Evolutionary conservation across 2,113 vertebrate species (phyloP), one percentile per base, ranked within the genome.

Genomic region (Cinclus cinclus): DNA sequence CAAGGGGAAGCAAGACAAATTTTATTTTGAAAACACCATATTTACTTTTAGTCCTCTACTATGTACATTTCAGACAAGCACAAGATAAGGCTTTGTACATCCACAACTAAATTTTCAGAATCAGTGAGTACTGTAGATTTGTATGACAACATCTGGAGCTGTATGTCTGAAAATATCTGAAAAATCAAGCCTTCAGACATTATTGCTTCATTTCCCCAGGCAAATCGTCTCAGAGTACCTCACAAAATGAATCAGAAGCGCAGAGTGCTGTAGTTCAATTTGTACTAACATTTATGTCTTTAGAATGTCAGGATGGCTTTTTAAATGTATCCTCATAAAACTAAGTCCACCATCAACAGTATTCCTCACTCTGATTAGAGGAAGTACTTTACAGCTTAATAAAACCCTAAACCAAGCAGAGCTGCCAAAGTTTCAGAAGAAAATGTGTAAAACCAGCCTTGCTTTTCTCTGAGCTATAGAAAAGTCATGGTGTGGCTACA

Each of bases 251-350:
- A 94, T 94, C 65, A 94, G 75, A 68, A 76, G 53, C 0, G 0
- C 8, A 19, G 68, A 91, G 65, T 79, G 77, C 77, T 87, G 74
- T 80, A 73, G 81, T 94, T 95, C 91, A 94, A 69, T 94, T 82
- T 94, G 74, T 79, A 79, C 91, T 95, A 95, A 94, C 96, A 92
- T 96, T 92, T 94, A 95, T 89, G 74, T 87, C 91, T 95, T 95
- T 74, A 85, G 89, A 95, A 94, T 95, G 84, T 95, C 84, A 94
- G 81, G 53, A 91, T 89, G 44, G 81, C 31, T 95, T 94, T 94
- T 92, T 62, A 95, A 94, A 89, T 89, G 93, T 87, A 95, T 95
- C 49, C 74, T 95, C 70, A 60, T 95, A 94, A 96, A 96, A 89
- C 74, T 85, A 94, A 95, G 87, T 89, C 96, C 95, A 94, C 69